These are phyloP conservation scores for Allolobophora icterica DNA, from an alignment of 2,888 invertebrate genomes.

Conservation along the genomic window DNA sequence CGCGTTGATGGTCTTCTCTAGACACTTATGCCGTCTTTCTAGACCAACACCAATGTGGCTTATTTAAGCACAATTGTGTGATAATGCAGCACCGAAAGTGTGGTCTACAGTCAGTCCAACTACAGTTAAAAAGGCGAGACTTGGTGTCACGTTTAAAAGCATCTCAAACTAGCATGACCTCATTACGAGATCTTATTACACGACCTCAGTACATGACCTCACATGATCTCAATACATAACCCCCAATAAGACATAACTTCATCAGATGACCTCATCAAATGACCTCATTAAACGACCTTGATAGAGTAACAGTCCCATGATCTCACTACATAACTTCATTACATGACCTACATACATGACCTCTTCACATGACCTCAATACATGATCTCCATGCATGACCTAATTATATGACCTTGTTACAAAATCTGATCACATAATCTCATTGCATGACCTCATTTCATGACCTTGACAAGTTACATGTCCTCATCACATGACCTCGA, in stretches of 20 bases:
- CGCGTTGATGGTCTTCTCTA: too few relatives aligned
- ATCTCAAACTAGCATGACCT: neutral
- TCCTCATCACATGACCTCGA: neutral
- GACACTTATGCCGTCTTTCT: neutral
- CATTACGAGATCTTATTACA: neutral
- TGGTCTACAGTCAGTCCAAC: neutral
- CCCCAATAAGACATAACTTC: too few relatives aligned
- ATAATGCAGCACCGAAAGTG: neutral
- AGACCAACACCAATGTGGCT: neutral
- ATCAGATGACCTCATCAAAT: too few relatives aligned
- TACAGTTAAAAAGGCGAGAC: neutral
- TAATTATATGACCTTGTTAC: too few relatives aligned
- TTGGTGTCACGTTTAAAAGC: neutral
- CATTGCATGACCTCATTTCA: too few relatives aligned
- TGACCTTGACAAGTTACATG: neutral
- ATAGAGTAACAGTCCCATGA: too few relatives aligned
- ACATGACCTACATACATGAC: neutral
- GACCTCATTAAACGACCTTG: too few relatives aligned
- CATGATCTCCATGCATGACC: neutral
- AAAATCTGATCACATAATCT: too few relatives aligned
- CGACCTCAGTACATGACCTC: too few relatives aligned
- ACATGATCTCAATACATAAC: too few relatives aligned
- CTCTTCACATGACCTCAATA: neutral
- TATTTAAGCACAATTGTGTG: neutral
- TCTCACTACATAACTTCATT: too few relatives aligned